Evolutionary conservation across 2,888 invertebrate genomes (phyloP).

Genomic region (Hydriomena furcata): DNA sequence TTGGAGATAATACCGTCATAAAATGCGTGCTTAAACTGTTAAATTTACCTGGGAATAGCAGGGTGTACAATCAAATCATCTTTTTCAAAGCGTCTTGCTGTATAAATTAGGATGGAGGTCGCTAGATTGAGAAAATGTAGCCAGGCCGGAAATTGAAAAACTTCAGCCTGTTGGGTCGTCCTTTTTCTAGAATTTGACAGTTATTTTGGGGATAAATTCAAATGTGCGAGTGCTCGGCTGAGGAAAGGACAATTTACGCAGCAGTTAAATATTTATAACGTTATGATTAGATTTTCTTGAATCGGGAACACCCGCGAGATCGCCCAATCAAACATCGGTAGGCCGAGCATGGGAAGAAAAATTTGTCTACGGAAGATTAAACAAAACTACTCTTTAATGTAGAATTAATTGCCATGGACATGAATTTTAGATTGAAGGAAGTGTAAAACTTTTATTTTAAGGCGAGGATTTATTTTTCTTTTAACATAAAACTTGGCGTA

Average conservation of each 20-base stretch:
- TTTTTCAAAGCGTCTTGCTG: conserved; percentile 67
- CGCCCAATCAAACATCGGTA: neutral
- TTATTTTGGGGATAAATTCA: conserved; percentile 53
- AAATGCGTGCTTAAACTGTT: conserved; percentile 72
- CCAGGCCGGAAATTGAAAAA: conserved; percentile 80
- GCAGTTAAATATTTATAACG: neutral
- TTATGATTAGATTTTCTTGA: neutral
- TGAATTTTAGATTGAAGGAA: too few species aligned
- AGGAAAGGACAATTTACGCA: conserved; percentile 52
- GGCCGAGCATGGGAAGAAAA: too few species aligned
- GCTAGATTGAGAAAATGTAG: conserved; percentile 72
- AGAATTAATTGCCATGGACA: too few species aligned
- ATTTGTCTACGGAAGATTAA: too few species aligned
- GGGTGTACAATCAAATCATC: conserved; percentile 74
- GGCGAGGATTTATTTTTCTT: too few species aligned
- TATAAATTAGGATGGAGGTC: conserved; percentile 70
- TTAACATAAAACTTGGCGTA: too few species aligned
- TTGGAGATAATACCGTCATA: conserved; percentile 65
- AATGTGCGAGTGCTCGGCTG: conserved; percentile 36
- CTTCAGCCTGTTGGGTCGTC: conserved; percentile 59
- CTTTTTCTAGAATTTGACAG: conserved; percentile 70
- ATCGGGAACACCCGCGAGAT: neutral
- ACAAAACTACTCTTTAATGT: too few species aligned
- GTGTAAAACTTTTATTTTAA: too few species aligned
- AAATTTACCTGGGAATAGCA: conserved; percentile 73